These are phyloP conservation scores for Sprattus sprattus DNA, from an alignment of 2,113 vertebrate species.

Conservation along the genomic window DNA sequence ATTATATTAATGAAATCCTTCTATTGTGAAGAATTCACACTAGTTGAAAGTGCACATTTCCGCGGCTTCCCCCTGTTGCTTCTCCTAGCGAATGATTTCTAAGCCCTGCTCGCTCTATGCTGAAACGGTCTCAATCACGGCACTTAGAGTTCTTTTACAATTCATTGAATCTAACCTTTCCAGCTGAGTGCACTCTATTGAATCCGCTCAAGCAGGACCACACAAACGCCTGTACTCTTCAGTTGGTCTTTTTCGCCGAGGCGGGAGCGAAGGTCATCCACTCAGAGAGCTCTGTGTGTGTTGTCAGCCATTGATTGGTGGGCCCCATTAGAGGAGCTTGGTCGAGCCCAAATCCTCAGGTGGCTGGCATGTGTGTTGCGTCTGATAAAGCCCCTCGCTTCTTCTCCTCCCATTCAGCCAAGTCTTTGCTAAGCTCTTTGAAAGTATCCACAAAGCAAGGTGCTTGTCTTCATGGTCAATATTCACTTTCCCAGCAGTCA, in stretches of 20 bases:
- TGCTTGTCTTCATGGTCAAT: slow-evolving; percentile 49
- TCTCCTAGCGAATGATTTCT: neutral
- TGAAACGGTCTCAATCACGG: slow-evolving; percentile 18
- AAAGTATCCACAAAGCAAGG: slow-evolving; percentile 48
- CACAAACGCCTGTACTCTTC: slow-evolving; percentile 32
- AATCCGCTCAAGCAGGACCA: neutral
- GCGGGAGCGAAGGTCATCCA: slow-evolving; percentile 32
- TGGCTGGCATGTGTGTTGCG: slow-evolving; percentile 43
- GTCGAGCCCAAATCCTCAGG: slow-evolving; percentile 45
- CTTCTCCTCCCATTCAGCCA: slow-evolving; percentile 16
- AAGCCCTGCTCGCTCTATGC: neutral
- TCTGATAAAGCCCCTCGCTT: slow-evolving; percentile 54
- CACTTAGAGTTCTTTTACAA: slow-evolving; percentile 2
- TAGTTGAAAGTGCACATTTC: neutral
- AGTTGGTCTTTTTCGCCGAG: slow-evolving; percentile 32
- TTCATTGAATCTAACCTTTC: slow-evolving; percentile 18
- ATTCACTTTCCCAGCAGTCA: slow-evolving; percentile 60
- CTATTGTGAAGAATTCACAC: neutral
- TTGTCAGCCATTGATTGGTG: slow-evolving; percentile 60
- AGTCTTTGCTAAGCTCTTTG: slow-evolving; percentile 34
- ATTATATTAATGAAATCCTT: slow-evolving; percentile 29
- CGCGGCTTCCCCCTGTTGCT: slow-evolving; percentile 7
- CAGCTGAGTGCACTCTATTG: neutral
- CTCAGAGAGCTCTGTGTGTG: slow-evolving; percentile 39
- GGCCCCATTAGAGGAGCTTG: slow-evolving; percentile 55